phyloP scores from a whole-genome alignment of 2,797 vertebrate genomes.

The Podarcis lilfordi region DNA sequence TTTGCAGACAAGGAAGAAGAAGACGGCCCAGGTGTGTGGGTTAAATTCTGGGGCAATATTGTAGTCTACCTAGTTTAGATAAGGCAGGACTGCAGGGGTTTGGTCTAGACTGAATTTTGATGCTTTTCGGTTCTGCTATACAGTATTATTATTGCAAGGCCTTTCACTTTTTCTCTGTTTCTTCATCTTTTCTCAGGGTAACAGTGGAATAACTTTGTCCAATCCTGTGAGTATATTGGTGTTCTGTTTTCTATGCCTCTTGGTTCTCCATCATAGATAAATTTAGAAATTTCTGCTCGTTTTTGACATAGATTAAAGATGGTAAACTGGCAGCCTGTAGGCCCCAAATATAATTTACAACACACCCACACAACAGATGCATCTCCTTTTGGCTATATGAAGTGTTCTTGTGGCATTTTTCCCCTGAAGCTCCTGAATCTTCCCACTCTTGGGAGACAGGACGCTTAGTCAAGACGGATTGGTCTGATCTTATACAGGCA shows the following conservation, averaged over 20 bases:
- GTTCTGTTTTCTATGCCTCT: not conserved
- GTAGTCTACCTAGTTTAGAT: not conserved
- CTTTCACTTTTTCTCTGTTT: not conserved
- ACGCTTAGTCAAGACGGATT: not conserved
- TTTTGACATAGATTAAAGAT: no score
- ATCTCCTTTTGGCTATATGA: not conserved
- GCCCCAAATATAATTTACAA: no score
- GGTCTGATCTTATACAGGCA: no score
- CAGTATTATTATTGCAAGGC: no score
- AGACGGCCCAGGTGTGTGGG: not conserved
- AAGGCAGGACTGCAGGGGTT: not conserved
- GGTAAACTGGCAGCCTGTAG: no score
- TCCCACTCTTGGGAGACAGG: not conserved
- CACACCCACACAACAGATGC: no score
- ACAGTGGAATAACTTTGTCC: not conserved
- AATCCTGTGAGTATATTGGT: constrained; percentile 27
- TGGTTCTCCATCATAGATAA: not conserved
- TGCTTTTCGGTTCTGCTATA: not conserved
- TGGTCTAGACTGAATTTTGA: not conserved
- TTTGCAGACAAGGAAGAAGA: not conserved
- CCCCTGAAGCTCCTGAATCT: not conserved
- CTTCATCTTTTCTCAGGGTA: not conserved
- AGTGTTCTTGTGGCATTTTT: not conserved
- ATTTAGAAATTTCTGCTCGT: not conserved
- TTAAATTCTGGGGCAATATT: not conserved